These are phyloP conservation scores for Macrobrachium rosenbergii DNA, from an alignment of 1,140 invertebrate species.

Conservation along the genomic window DNA sequence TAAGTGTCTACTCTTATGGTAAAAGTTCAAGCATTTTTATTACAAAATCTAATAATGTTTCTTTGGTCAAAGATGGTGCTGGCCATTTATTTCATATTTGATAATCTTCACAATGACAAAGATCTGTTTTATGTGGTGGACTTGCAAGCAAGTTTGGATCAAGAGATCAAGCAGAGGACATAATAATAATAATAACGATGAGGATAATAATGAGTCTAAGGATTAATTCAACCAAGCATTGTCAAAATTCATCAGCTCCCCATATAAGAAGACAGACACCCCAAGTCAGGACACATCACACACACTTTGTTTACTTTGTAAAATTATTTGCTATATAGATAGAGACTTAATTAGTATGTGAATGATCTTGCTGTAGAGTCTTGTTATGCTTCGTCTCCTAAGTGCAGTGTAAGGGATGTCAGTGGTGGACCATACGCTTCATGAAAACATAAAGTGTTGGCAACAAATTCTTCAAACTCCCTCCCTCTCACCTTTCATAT, in stretches of 20 bases:
- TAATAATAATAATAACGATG: too few relatives aligned
- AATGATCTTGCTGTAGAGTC: conserved; percentile 60
- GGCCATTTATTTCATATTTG: conserved; percentile 25
- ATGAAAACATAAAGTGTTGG: conserved; percentile 54
- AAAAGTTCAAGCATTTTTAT: neutral
- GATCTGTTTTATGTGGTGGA: conserved; percentile 1
- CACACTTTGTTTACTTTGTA: conserved; percentile 62
- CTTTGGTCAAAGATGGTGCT: conserved; percentile 34
- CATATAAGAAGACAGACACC: conserved; percentile 56
- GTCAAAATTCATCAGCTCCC: conserved; percentile 54
- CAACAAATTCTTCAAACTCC: conserved; percentile 45
- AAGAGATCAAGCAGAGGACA: conserved; percentile 35
- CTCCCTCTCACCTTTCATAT: conserved; percentile 38
- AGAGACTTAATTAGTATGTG: conserved; percentile 61
- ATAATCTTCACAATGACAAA: conserved; percentile 26
- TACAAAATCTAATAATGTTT: neutral
- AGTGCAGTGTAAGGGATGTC: conserved; percentile 56
- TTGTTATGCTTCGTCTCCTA: conserved; percentile 56
- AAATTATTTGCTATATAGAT: conserved; percentile 62
- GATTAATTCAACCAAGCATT: conserved; percentile 29
- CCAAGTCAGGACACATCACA: conserved; percentile 63
- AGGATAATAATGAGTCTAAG: neutral
- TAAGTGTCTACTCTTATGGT: too few relatives aligned
- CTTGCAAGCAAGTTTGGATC: conserved; percentile 20
- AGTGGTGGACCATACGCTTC: conserved; percentile 64